Evolutionary conservation across 1,140 invertebrate species (phyloP).

Genomic region (Mylabris phalerata): DNA sequence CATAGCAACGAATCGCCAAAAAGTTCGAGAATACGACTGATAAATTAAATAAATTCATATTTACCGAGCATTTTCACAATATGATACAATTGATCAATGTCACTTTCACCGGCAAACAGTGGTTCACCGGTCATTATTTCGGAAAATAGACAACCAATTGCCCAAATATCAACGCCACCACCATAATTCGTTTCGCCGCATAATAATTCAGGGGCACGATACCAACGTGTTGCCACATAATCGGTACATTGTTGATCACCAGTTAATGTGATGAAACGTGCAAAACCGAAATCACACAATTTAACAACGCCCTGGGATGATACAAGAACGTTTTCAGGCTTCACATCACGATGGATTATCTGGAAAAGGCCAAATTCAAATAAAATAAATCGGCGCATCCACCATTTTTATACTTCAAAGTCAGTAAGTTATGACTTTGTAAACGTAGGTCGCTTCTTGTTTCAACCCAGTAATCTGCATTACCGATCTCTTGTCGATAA

Average conservation of each 20-base stretch:
- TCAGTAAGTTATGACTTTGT: no score
- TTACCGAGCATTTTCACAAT: slow-evolving; percentile 68
- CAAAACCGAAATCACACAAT: slow-evolving; percentile 85
- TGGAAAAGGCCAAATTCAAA: slow-evolving; percentile 39
- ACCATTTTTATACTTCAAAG: neutral
- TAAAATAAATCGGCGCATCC: neutral
- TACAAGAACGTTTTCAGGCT: slow-evolving; percentile 86
- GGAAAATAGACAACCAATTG: slow-evolving; percentile 76
- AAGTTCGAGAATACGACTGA: no score
- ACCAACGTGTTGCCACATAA: slow-evolving; percentile 82
- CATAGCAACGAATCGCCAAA: no score
- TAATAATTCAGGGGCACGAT: slow-evolving; percentile 76
- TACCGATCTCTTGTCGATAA: no score
- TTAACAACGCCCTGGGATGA: slow-evolving; percentile 76
- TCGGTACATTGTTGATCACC: slow-evolving; percentile 66
- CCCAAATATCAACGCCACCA: slow-evolving; percentile 83
- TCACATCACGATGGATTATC: slow-evolving; percentile 88
- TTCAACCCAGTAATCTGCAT: neutral
- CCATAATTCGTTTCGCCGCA: slow-evolving; percentile 67
- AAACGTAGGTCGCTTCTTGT: no score
- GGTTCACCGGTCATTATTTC: slow-evolving; percentile 82
- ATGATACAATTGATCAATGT: slow-evolving; percentile 84
- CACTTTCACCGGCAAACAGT: slow-evolving; percentile 82
- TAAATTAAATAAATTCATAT: no score
- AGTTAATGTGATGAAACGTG: slow-evolving; percentile 56